Evolutionary conservation across 2,797 vertebrate genomes (phyloP).

Genomic region (Kryptopterus vitreolus): DNA sequence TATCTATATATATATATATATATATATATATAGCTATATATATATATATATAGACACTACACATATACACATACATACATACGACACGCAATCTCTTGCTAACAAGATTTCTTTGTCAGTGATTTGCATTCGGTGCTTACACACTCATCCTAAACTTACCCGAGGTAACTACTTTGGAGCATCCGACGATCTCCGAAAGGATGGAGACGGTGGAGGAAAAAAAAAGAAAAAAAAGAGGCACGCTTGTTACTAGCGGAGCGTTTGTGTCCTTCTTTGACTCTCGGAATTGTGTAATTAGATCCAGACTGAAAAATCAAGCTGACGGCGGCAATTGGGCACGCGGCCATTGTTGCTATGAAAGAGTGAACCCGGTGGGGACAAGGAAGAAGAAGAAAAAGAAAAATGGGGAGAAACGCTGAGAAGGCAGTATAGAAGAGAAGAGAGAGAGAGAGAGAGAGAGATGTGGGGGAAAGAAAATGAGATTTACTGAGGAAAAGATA

Average conservation of each 20-base stretch:
- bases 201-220: background rate
- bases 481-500: conserved; percentile 50
- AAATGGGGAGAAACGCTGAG: conserved; percentile 37
- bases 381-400: conserved; percentile 52
- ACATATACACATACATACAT: too few species aligned
- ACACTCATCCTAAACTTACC: background rate
- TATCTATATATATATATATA: too few species aligned
- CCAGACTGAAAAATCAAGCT: conserved; percentile 42
- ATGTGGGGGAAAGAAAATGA: conserved; percentile 37
- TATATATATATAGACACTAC: too few species aligned
- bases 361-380: conserved; percentile 51
- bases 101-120: conserved; percentile 1
- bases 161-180: background rate
- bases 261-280: conserved; percentile 31
- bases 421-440: conserved; percentile 30
- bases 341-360: conserved; percentile 38
- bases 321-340: conserved; percentile 37
- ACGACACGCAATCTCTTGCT: conserved; percentile 8
- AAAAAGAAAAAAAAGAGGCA: background rate
- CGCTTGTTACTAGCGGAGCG: conserved; percentile 11
- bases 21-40: too few species aligned
- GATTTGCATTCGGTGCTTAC: too few species aligned
- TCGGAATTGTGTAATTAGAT: conserved; percentile 42
- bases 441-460: conserved; percentile 45
- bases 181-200: background rate